These are phyloP conservation scores for Sympetrum striolatum DNA, from an alignment of 2,888 invertebrate species.

Conservation along the genomic window DNA sequence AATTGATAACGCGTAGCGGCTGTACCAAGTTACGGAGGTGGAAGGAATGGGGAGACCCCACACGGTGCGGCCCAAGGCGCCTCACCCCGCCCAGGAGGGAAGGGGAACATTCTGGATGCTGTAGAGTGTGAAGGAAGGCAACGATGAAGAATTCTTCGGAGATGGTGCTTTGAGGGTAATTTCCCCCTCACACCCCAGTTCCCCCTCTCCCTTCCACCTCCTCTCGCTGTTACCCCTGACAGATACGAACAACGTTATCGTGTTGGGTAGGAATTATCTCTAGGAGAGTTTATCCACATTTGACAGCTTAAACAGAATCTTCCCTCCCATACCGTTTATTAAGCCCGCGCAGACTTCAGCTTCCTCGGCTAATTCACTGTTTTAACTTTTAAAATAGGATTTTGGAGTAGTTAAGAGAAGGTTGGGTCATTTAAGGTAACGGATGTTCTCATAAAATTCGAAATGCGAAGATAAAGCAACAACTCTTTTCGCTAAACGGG, in stretches of 20 bases:
- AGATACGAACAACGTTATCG: neutral
- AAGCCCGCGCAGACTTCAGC: neutral
- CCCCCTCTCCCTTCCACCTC: neutral
- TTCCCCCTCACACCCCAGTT: neutral
- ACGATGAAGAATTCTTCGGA: constrained; percentile 1
- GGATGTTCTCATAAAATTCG: too few relatives aligned
- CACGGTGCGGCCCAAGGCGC: constrained; percentile 19
- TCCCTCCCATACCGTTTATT: neutral
- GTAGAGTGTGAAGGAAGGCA: constrained; percentile 32
- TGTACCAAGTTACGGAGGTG: neutral
- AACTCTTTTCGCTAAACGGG: too few relatives aligned
- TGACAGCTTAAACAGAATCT: constrained; percentile 15
- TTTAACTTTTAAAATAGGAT: neutral
- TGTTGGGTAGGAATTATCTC: neutral
- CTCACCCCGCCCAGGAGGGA: neutral
- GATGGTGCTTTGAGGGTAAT: neutral
- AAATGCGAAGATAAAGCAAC: too few relatives aligned
- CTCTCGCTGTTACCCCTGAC: neutral
- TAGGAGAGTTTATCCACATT: neutral
- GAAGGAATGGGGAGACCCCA: neutral
- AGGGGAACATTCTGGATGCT: neutral
- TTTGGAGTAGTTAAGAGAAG: neutral
- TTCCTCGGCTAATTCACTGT: neutral
- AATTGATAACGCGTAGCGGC: neutral
- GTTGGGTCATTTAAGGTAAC: too few relatives aligned